A percentile compares a stretch with the other conserved stretches of the same genome.
phyloP scores from a whole-genome alignment of 2,113 vertebrate species.

The Anas platyrhynchos region DNA sequence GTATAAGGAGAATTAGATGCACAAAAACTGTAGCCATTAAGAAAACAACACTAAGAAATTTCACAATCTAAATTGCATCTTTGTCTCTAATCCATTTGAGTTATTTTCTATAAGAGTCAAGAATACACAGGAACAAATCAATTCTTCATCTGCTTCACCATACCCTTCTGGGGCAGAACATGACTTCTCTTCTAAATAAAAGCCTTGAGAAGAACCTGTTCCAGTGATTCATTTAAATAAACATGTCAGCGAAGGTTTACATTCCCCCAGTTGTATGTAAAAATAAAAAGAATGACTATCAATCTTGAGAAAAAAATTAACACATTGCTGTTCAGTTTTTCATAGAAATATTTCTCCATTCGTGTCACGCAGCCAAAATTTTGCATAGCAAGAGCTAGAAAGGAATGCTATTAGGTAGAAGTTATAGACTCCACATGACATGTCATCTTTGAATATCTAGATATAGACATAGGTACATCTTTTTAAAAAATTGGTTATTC shows the following conservation, averaged over 20 bases:
- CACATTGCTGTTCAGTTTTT: neutral
- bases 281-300: neutral
- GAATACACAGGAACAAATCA: neutral
- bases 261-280: neutral
- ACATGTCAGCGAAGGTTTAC: neutral
- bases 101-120: neutral
- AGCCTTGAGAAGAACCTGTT: neutral
- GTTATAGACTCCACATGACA: neutral
- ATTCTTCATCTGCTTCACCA: neutral
- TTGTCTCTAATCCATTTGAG: neutral
- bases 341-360: neutral
- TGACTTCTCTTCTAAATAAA: neutral
- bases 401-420: neutral
- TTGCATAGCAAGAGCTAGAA: neutral
- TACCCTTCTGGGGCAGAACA: neutral
- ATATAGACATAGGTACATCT: neutral
- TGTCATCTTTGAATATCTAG: rapidly evolving
- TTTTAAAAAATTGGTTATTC: neutral
- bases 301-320: neutral
- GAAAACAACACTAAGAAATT: neutral
- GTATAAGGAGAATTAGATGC: neutral
- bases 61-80: neutral
- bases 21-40: neutral
- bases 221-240: neutral
- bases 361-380: neutral